These are phyloP conservation scores for Cyprinodon variegatus DNA, from an alignment of 2,113 vertebrate genomes.

Conservation along the genomic window DNA sequence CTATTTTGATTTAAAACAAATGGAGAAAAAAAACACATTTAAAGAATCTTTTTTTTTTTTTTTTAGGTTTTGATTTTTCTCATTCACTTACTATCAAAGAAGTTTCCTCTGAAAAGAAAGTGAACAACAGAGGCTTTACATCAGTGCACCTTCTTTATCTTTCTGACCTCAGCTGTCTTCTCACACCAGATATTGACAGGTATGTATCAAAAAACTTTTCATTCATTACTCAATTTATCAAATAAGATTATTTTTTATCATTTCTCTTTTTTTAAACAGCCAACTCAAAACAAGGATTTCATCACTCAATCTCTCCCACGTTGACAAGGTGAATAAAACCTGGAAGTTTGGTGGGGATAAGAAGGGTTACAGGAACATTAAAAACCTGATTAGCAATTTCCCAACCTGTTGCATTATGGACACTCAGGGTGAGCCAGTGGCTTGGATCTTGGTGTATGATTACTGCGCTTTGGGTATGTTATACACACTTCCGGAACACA, in stretches of 20 bases:
- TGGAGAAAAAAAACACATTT: neutral
- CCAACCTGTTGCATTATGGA: constrained; percentile 67
- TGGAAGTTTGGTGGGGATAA: constrained; percentile 73
- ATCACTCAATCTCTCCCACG: constrained; percentile 46
- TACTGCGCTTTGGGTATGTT: constrained; percentile 67
- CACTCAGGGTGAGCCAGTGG: constrained; percentile 44
- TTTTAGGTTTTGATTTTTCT: constrained; percentile 52
- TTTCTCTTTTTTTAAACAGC: constrained; percentile 26
- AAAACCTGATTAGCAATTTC: constrained; percentile 53
- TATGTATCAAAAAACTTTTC: neutral
- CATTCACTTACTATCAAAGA: constrained; percentile 52
- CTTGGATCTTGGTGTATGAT: constrained; percentile 71
- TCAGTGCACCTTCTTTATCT: constrained; percentile 60
- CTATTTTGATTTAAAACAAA: neutral
- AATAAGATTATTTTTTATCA: neutral
- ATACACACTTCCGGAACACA: constrained; percentile 70
- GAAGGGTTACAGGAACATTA: neutral
- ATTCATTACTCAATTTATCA: too few species aligned
- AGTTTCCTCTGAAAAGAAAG: constrained; percentile 32
- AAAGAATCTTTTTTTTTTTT: constrained; percentile 6
- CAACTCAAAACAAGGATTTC: constrained; percentile 62
- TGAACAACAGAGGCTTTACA: constrained; percentile 16
- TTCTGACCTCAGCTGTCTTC: constrained; percentile 46
- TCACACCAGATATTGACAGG: constrained; percentile 45
- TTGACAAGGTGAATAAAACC: constrained; percentile 64